Percentiles rank a stretch among this genome's conserved stretches.
Conservation (phyloP, 2,888 invertebrate genomes). For the Hoplodrina blanda region DNA sequence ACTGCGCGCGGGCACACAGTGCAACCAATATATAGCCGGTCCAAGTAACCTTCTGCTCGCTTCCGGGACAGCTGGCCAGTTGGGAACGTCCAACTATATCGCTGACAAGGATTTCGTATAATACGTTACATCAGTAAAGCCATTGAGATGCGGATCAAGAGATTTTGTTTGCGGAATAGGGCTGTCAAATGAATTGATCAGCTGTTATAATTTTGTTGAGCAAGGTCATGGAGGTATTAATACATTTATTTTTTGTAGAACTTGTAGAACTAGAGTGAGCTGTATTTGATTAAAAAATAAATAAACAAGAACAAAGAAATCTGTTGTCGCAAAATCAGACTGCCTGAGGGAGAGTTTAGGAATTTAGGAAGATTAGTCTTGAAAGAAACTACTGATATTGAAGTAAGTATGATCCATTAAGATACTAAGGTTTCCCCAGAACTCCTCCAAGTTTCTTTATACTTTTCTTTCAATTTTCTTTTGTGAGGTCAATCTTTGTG, state of each 20-base stretch:
- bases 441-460: too few relatives aligned
- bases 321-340: too few relatives aligned
- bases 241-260: too few relatives aligned
- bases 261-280: too few relatives aligned
- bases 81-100: constrained; percentile 49
- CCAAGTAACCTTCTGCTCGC: constrained; percentile 82
- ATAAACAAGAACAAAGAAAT: too few relatives aligned
- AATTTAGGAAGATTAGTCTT: not conserved
- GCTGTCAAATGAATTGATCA: constrained; percentile 26
- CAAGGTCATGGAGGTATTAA: not conserved
- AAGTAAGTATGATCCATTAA: too few relatives aligned
- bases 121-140: constrained; percentile 25
- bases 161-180: constrained; percentile 20
- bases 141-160: constrained; percentile 41
- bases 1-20: constrained; percentile 82
- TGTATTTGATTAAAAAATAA: too few relatives aligned
- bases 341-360: too few relatives aligned
- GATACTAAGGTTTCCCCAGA: too few relatives aligned
- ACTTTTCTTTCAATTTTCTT: too few relatives aligned
- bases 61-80: constrained; percentile 79
- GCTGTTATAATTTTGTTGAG: not conserved
- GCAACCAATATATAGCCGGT: constrained; percentile 80
- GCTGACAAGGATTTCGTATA: constrained; percentile 53
- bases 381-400: not conserved
- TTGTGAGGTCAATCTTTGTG: too few relatives aligned